Percentiles rank a stretch among this genome's conserved stretches.
Conservation (phyloP, 1,140 invertebrate genomes). For the Goniozus legneri region DNA sequence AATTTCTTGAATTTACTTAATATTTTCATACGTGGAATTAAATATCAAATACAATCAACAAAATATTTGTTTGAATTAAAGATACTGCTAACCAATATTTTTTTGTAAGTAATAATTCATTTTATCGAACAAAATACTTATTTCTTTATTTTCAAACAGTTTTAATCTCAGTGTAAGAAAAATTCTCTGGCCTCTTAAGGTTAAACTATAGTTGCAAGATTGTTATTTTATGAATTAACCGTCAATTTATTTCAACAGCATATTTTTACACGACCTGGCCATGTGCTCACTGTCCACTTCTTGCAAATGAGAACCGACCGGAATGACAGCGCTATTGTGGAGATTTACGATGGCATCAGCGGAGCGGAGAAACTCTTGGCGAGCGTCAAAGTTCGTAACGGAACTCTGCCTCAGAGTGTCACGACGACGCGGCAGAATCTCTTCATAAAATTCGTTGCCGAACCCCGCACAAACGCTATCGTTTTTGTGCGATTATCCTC, state of each 20-base stretch:
- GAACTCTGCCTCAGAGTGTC: constrained; percentile 79
- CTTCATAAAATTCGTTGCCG: constrained; percentile 70
- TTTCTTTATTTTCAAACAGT: no score
- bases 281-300: constrained; percentile 80
- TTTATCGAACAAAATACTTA: no score
- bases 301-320: constrained; percentile 70
- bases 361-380: constrained; percentile 66
- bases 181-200: no score
- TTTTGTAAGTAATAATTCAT: no score
- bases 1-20: no score
- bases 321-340: constrained; percentile 70
- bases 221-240: no score
- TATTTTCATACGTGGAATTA: no score
- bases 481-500: constrained; percentile 75
- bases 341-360: constrained; percentile 75
- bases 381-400: constrained; percentile 68
- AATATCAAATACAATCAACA: no score
- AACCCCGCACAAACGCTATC: constrained; percentile 65
- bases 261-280: constrained; percentile 72
- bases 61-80: no score
- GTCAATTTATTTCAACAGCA: constrained; percentile 44
- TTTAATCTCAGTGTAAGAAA: no score
- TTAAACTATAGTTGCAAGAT: no score
- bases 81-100: no score
- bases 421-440: constrained; percentile 74